Evolutionary conservation across 2,113 vertebrate genomes (phyloP).

Genomic region (Heterotilapia buettikoferi): DNA sequence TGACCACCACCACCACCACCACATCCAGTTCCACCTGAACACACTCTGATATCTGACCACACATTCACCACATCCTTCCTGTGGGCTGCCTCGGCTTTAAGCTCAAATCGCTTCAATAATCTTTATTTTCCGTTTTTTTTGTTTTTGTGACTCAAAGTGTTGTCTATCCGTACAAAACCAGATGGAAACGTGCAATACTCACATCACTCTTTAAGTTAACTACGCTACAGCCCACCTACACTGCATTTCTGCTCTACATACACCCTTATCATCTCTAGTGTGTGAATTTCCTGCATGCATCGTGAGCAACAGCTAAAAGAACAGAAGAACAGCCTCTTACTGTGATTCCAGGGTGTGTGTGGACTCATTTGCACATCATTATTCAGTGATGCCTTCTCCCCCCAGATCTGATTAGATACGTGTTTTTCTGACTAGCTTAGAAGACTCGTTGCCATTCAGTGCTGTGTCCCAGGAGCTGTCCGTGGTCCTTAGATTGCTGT

Average conservation of each 20-base stretch:
- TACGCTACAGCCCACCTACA: not conserved
- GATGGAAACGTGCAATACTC: not conserved
- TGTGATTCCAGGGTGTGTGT: not conserved
- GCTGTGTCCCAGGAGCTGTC: not conserved
- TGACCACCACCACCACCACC: not conserved
- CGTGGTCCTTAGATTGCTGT: not conserved
- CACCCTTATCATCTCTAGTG: not conserved
- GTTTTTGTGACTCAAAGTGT: not conserved
- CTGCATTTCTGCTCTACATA: not conserved
- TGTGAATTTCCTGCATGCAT: not conserved
- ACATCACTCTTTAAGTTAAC: not conserved
- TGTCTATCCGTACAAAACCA: not conserved
- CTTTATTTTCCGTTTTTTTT: not conserved
- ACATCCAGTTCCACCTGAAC: not conserved
- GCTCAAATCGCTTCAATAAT: not conserved
- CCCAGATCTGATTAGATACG: not conserved
- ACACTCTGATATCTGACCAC: constrained; percentile 30
- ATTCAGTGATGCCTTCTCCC: not conserved
- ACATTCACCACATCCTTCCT: not conserved
- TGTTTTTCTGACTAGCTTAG: not conserved
- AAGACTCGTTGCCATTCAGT: not conserved
- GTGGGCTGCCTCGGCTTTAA: not conserved
- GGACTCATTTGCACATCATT: not conserved
- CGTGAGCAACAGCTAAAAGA: not conserved
- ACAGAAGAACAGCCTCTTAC: not conserved